Evolutionary conservation across 2,113 vertebrate genomes (phyloP).

Genomic region (Sapayoa aenigma): DNA sequence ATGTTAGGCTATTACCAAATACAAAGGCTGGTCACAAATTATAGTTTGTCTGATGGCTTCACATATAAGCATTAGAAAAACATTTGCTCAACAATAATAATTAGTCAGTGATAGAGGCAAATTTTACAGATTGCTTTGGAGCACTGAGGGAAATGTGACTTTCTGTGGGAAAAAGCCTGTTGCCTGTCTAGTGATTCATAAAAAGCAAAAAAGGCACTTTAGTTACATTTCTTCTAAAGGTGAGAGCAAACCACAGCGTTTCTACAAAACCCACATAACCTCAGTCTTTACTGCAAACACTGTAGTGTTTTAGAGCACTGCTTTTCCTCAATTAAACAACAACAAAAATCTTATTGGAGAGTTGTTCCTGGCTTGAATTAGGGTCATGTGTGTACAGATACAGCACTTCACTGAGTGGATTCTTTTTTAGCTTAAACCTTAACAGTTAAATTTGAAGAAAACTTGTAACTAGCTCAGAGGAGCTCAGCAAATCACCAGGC

Average conservation of each 20-base stretch:
- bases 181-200: not conserved
- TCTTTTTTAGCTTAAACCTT: not conserved
- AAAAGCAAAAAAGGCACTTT: constrained; percentile 2
- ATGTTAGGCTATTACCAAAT: constrained; percentile 36
- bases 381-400: not conserved
- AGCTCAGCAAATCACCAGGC: constrained; percentile 39
- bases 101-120: not conserved
- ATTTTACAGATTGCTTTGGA: constrained; percentile 44
- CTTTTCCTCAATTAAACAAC: not conserved
- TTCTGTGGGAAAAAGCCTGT: constrained; percentile 2
- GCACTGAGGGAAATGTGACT: not conserved
- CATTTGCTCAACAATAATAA: constrained; percentile 52
- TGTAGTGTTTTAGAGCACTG: not conserved
- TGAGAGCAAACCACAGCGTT: constrained; percentile 7
- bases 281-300: not conserved
- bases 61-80: constrained; percentile 59
- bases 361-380: not conserved
- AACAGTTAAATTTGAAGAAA: constrained; percentile 41
- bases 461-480: constrained; percentile 7
- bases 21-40: constrained; percentile 58
- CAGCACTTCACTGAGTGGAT: not conserved
- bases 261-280: constrained; percentile 14
- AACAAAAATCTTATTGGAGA: not conserved
- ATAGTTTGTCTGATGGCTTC: constrained; percentile 51
- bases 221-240: not conserved